These are phyloP conservation scores for Lutjanus argentimaculatus DNA, from an alignment of 2,797 vertebrate species.

Conservation along the genomic window DNA sequence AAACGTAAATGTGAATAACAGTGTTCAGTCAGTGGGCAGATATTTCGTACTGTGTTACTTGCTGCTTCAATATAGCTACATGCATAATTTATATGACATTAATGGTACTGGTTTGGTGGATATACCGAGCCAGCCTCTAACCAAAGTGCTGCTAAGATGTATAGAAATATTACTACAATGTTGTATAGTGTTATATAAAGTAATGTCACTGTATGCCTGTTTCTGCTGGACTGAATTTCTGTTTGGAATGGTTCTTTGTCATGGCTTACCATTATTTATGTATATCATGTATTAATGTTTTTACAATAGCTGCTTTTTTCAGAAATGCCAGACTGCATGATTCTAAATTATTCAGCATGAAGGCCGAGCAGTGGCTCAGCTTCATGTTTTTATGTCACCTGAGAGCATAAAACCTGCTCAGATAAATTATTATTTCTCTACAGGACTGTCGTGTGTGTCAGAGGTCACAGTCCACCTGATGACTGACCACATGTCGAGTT, in stretches of 20 bases:
- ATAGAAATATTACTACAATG: slow-evolving; percentile 29
- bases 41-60: slow-evolving; percentile 10
- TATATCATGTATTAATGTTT: slow-evolving; percentile 9
- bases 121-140: slow-evolving; percentile 46
- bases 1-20: slow-evolving; percentile 39
- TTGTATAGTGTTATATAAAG: slow-evolving; percentile 23
- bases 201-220: slow-evolving; percentile 11
- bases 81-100: slow-evolving; percentile 44
- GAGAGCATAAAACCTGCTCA: slow-evolving; percentile 12
- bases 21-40: slow-evolving; percentile 25
- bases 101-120: slow-evolving; percentile 23
- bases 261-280: background rate
- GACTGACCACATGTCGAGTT: background rate
- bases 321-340: slow-evolving; percentile 11
- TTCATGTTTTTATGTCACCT: slow-evolving; percentile 12
- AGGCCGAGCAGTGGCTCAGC: background rate
- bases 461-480: slow-evolving; percentile 2
- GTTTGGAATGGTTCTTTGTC: background rate
- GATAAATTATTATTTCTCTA: slow-evolving; percentile 18
- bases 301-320: slow-evolving; percentile 18
- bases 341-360: slow-evolving; percentile 39
- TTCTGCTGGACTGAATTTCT: slow-evolving; percentile 12
- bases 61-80: slow-evolving; percentile 23
- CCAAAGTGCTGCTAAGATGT: slow-evolving; percentile 77
- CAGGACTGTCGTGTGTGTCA: background rate